These are phyloP conservation scores for Harpagoxenus sublaevis DNA, from an alignment of 2,888 invertebrate genomes.

Conservation along the genomic window DNA sequence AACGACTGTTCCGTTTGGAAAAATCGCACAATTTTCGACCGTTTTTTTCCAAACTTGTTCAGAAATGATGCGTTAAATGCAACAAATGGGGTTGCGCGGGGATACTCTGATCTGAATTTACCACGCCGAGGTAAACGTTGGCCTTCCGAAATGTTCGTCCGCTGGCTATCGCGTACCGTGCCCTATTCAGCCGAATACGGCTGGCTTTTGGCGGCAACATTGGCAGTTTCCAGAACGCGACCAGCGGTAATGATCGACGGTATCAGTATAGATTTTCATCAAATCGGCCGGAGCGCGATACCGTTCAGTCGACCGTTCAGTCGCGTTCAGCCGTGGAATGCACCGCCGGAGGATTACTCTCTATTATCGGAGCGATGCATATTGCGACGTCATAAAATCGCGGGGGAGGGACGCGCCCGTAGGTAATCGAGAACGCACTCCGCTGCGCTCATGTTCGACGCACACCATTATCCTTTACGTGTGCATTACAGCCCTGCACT, in stretches of 20 bases:
- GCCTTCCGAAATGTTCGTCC: slow-evolving; percentile 6
- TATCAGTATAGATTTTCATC: slow-evolving; percentile 46
- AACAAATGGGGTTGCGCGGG: not conserved
- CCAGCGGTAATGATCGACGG: slow-evolving; percentile 47
- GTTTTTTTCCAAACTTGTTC: not conserved
- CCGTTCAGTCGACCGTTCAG: slow-evolving; percentile 16
- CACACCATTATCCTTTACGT: slow-evolving; percentile 35
- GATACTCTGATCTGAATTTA: slow-evolving; percentile 9
- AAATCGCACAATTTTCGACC: not conserved
- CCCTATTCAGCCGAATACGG: not conserved
- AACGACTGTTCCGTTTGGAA: not conserved
- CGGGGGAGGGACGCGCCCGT: not conserved
- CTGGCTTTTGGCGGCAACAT: slow-evolving; percentile 22
- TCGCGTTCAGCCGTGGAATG: slow-evolving; percentile 8
- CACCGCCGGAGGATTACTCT: slow-evolving; percentile 38
- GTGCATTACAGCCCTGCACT: slow-evolving; percentile 5
- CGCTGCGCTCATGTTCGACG: not conserved
- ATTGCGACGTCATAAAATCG: slow-evolving; percentile 46
- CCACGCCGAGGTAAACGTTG: slow-evolving; percentile 2
- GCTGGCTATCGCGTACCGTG: slow-evolving; percentile 2
- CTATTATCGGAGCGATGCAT: slow-evolving; percentile 35
- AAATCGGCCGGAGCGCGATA: slow-evolving; percentile 31
- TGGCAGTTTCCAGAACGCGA: slow-evolving; percentile 33
- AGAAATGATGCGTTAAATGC: slow-evolving; percentile 10
- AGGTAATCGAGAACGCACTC: slow-evolving; percentile 22